These are phyloP conservation scores for Prinia subflava DNA, from an alignment of 2,113 vertebrate genomes.

Conservation along the genomic window DNA sequence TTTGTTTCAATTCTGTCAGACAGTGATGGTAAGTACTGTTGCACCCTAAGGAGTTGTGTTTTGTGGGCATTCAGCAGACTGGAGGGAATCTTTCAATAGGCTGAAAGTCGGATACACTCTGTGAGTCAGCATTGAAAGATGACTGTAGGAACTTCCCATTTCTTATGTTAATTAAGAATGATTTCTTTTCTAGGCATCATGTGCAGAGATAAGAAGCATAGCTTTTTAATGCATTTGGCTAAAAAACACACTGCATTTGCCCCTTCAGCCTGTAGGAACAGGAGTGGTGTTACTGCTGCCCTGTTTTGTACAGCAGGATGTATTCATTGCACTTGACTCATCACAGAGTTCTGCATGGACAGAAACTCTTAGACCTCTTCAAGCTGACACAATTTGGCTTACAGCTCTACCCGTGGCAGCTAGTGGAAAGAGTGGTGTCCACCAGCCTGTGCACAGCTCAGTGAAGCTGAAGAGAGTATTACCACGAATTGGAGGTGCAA, in stretches of 20 bases:
- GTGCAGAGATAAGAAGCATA: not conserved
- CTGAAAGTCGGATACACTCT: not conserved
- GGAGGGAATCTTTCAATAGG: not conserved
- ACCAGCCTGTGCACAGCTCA: not conserved
- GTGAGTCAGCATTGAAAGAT: not conserved
- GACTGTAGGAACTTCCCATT: not conserved
- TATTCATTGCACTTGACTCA: not conserved
- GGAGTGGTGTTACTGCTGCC: not conserved
- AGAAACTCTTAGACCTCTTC: not conserved
- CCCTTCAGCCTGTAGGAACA: not conserved
- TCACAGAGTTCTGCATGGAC: not conserved
- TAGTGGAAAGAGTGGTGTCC: not conserved
- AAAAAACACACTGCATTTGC: not conserved
- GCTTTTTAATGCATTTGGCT: not conserved
- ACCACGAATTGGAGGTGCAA: not conserved
- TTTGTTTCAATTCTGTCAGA: slow-evolving; percentile 95
- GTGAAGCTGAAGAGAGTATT: not conserved
- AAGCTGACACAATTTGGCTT: not conserved
- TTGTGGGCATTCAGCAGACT: not conserved
- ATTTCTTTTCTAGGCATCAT: not conserved
- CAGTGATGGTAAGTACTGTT: slow-evolving; percentile 88
- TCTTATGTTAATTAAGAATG: not conserved
- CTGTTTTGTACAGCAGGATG: not conserved
- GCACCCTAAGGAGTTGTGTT: not conserved
- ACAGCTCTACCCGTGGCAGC: not conserved